Conservation (phyloP, 1,140 invertebrate species). For the Brachionus angularis region DNA sequence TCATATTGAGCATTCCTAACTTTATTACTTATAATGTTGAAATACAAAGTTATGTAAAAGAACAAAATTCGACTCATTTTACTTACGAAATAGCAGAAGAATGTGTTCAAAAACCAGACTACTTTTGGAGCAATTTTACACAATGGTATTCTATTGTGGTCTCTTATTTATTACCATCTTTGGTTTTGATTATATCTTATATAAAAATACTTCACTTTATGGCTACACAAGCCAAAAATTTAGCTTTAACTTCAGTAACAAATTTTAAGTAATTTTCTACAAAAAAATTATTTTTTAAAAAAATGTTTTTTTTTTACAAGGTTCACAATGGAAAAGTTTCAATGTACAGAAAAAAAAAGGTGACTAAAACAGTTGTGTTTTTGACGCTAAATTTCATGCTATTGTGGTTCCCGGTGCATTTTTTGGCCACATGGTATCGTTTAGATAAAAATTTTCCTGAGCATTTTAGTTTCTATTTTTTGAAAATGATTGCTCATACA, state of each 20-base stretch:
- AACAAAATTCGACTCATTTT: conserved; percentile 16
- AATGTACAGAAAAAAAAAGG: conserved; percentile 6
- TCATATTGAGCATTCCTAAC: conserved; percentile 20
- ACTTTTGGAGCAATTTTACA: conserved; percentile 20
- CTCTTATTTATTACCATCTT: conserved; percentile 26
- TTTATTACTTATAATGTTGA: conserved; percentile 20
- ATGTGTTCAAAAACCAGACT: conserved; percentile 17
- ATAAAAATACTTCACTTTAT: conserved; percentile 47
- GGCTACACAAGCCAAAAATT: conserved; percentile 38
- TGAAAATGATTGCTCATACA: conserved; percentile 44
- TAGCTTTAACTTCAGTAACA: conserved; percentile 9
- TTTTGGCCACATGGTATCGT: conserved; percentile 44
- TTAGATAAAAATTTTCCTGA: conserved; percentile 43
- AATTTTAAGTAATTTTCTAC: background rate
- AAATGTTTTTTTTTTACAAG: background rate
- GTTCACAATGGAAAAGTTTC: background rate
- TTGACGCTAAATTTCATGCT: conserved; percentile 26
- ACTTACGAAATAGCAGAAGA: background rate
- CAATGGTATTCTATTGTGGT: conserved; percentile 38
- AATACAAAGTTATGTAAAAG: background rate
- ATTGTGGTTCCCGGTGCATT: conserved; percentile 44
- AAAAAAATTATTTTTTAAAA: background rate
- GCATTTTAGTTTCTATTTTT: background rate
- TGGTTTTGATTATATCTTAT: conserved; percentile 50
- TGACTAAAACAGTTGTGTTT: conserved; percentile 37